Percentiles rank a stretch among this genome's conserved stretches.
phyloP scores from a whole-genome alignment of 2,113 vertebrate genomes.

The Dolichallabes microphthalmus region DNA sequence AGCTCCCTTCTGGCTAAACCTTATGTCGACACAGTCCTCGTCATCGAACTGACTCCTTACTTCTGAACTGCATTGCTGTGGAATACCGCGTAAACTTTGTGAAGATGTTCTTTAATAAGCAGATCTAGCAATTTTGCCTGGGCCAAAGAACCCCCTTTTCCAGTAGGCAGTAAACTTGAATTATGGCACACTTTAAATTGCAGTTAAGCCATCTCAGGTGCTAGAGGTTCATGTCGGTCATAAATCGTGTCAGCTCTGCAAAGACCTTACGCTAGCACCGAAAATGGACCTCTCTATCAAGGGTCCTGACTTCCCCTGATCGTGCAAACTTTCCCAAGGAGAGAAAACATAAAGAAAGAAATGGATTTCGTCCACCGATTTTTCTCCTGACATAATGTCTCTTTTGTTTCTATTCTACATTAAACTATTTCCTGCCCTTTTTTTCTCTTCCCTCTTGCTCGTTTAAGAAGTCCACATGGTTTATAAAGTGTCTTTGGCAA shows the following conservation, averaged over 20 bases:
- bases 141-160: background rate
- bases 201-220: constrained; percentile 19
- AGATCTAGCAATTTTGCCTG: background rate
- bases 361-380: background rate
- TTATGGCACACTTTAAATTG: constrained; percentile 23
- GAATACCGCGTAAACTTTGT: background rate
- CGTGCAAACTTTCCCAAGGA: background rate
- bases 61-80: constrained; percentile 2
- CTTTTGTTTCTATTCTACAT: constrained; percentile 61
- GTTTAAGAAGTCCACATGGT: constrained; percentile 51
- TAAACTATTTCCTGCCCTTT: constrained; percentile 50
- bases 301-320: background rate
- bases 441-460: constrained; percentile 25
- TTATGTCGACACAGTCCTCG: background rate
- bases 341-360: background rate
- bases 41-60: background rate
- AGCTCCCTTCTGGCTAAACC: constrained; percentile 15
- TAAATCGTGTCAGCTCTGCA: background rate
- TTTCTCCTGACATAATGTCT: constrained; percentile 46
- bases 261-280: background rate
- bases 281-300: background rate
- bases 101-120: background rate
- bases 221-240: constrained; percentile 1
- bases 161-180: background rate
- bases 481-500: constrained; percentile 64